These are phyloP conservation scores for Ephialtes manifestator DNA, from an alignment of 2,888 invertebrate species.

Conservation along the genomic window DNA sequence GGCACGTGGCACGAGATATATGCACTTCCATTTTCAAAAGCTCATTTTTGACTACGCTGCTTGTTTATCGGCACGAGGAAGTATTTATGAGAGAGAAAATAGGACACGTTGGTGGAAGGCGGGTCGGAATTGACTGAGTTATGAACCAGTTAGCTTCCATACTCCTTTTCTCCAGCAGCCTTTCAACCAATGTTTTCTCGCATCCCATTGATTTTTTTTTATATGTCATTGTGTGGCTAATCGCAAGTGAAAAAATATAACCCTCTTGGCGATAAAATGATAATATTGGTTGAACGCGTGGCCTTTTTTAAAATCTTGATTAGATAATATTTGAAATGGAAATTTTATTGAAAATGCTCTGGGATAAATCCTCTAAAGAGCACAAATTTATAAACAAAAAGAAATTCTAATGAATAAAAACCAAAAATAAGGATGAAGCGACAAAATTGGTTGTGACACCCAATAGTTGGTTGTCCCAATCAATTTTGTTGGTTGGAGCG, in stretches of 20 bases:
- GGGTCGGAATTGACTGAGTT: background rate
- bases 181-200: background rate
- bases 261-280: no score
- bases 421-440: no score
- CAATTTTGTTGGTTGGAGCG: no score
- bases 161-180: background rate
- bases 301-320: no score
- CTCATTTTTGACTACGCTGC: background rate
- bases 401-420: no score
- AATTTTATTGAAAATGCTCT: no score
- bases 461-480: no score
- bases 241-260: background rate
- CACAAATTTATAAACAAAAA: no score
- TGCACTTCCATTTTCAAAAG: background rate
- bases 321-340: no score
- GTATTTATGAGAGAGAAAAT: conserved; percentile 7
- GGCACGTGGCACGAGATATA: background rate
- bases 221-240: background rate
- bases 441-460: no score
- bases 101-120: background rate
- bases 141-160: background rate
- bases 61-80: conserved; percentile 5
- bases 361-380: no score
- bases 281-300: no score
- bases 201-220: background rate